phyloP scores from a whole-genome alignment of 1,140 invertebrate species.

The Stegodyphus mimosarum region DNA sequence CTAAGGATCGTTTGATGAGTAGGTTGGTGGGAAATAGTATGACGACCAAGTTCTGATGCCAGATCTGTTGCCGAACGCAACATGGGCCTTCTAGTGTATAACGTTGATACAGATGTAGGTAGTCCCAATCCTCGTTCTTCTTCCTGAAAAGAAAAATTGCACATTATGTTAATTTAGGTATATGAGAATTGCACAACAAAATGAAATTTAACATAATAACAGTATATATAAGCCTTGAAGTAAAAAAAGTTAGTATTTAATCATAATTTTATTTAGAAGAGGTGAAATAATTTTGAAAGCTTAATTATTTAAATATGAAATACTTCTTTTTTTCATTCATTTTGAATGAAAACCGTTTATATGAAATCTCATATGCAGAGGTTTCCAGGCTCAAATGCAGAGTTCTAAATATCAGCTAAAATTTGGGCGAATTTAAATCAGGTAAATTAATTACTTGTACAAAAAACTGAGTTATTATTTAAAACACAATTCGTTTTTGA shows the following conservation, averaged over 20 bases:
- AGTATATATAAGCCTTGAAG: not conserved
- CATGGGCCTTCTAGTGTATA: constrained; percentile 49
- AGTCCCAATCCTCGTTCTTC: constrained; percentile 42
- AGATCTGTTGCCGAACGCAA: constrained; percentile 49
- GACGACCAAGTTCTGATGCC: constrained; percentile 36
- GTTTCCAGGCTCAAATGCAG: too few relatives aligned
- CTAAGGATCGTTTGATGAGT: constrained; percentile 28
- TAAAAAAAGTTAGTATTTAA: not conserved
- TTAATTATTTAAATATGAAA: too few relatives aligned
- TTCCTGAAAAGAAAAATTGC: constrained; percentile 16
- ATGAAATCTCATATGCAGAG: too few relatives aligned
- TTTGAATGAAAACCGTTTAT: too few relatives aligned
- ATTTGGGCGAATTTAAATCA: too few relatives aligned
- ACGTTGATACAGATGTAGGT: constrained; percentile 37
- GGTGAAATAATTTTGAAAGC: too few relatives aligned
- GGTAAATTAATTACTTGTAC: too few relatives aligned
- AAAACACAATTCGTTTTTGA: too few relatives aligned
- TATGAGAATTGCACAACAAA: not conserved
- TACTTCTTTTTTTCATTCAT: too few relatives aligned
- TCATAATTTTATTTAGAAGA: too few relatives aligned
- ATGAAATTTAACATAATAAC: not conserved
- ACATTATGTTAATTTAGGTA: not conserved
- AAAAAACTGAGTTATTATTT: too few relatives aligned
- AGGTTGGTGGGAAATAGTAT: constrained; percentile 46
- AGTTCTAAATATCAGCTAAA: too few relatives aligned